phyloP scores from a whole-genome alignment of 2,888 invertebrate species.

The Epinotia demarniana region DNA sequence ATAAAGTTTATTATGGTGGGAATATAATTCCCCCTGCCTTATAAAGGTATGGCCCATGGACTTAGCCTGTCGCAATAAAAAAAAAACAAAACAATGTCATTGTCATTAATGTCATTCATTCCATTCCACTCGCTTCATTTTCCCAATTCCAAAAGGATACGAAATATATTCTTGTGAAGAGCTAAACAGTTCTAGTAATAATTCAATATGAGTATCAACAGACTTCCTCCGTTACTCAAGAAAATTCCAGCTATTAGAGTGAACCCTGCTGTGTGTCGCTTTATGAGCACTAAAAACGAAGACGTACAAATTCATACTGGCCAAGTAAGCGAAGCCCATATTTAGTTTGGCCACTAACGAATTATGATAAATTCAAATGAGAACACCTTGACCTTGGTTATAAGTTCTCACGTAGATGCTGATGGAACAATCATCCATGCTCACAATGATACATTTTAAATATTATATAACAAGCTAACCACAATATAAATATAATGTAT shows the following conservation, averaged over 20 bases:
- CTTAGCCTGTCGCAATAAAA: too few species aligned
- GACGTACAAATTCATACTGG: conserved; percentile 73
- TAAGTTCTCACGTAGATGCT: not conserved
- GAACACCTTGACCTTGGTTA: not conserved
- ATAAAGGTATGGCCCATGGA: too few species aligned
- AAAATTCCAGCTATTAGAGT: conserved; percentile 50
- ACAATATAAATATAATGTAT: not conserved
- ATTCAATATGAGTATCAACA: conserved; percentile 18
- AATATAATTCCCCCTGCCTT: too few species aligned
- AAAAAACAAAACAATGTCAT: not conserved
- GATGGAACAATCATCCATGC: too few species aligned
- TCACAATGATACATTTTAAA: not conserved
- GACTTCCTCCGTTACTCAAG: conserved; percentile 48
- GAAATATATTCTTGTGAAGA: not conserved
- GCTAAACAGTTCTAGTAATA: not conserved
- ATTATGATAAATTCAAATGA: not conserved
- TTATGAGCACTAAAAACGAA: conserved; percentile 62
- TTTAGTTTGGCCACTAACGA: conserved; percentile 18
- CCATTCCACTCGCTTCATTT: not conserved
- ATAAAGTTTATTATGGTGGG: too few species aligned
- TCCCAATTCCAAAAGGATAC: not conserved
- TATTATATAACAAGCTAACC: conserved; percentile 27
- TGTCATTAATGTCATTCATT: not conserved
- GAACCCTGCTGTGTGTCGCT: conserved; percentile 54
- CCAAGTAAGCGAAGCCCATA: conserved; percentile 60